phyloP scores from a whole-genome alignment of 2,888 invertebrate species.

The Drosophila hamatofila region DNA sequence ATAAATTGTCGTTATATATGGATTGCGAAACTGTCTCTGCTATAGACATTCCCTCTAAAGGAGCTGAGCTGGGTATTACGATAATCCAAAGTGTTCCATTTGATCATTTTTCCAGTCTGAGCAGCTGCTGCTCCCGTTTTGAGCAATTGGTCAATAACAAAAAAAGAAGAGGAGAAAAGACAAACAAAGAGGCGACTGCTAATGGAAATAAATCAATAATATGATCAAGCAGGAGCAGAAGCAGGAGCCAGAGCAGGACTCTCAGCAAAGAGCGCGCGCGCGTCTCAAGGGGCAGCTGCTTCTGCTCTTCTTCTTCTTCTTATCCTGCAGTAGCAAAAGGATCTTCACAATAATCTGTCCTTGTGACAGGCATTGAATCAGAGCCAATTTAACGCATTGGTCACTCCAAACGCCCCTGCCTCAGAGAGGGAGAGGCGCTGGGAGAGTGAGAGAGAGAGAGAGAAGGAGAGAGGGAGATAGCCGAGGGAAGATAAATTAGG shows the following conservation, averaged over 20 bases:
- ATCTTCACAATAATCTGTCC: conserved; percentile 65
- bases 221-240: conserved; percentile 35
- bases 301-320: conserved; percentile 4
- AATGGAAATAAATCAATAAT: conserved; percentile 66
- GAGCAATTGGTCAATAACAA: conserved; percentile 35
- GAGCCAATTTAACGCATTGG: conserved; percentile 77
- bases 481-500: conserved; percentile 72
- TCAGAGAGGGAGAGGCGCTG: neutral
- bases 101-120: neutral
- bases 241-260: conserved; percentile 8
- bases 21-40: neutral
- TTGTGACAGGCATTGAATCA: conserved; percentile 59
- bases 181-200: conserved; percentile 21
- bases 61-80: neutral
- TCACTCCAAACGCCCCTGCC: conserved; percentile 65
- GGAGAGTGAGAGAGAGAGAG: neutral
- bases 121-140: conserved; percentile 48
- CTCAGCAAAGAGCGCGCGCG: conserved; percentile 25
- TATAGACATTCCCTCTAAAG: neutral
- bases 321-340: conserved; percentile 13
- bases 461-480: neutral
- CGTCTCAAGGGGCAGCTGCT: conserved; percentile 28
- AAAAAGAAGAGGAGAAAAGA: conserved; percentile 30
- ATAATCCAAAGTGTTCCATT: too few relatives aligned
- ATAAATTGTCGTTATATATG: too few relatives aligned